Evolutionary conservation across 30 jellyfish, hydroid and myxozoan genomes (phyloP).

Genomic region (Hydra vulgaris): DNA sequence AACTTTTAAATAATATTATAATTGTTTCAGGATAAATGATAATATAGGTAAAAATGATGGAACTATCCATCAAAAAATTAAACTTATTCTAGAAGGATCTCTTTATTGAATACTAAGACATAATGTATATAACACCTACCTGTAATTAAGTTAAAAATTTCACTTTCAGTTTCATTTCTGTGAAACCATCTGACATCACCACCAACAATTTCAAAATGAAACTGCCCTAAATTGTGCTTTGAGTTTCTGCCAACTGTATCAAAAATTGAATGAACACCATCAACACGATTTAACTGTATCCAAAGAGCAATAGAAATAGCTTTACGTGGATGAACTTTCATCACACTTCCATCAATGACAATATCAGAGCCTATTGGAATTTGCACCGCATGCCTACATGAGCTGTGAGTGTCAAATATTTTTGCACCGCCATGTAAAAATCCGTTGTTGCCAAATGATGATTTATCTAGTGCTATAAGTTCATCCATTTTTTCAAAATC

Average conservation of each 20-base stretch:
- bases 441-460: conserved; percentile 83
- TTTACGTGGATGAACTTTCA: conserved; percentile 76
- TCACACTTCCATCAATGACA: conserved; percentile 69
- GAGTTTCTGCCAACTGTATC: conserved; percentile 92
- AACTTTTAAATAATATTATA: too few relatives aligned
- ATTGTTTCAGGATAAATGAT: too few relatives aligned
- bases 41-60: too few relatives aligned
- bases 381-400: conserved; percentile 88
- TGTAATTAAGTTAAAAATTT: conserved; percentile 69
- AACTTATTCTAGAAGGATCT: too few relatives aligned
- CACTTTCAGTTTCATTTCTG: conserved; percentile 77
- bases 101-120: not conserved
- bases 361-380: conserved; percentile 76
- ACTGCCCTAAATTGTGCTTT: conserved; percentile 67
- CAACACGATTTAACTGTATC: conserved; percentile 64
- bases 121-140: conserved; percentile 24
- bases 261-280: conserved; percentile 89
- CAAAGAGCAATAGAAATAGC: conserved; percentile 80
- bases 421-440: conserved; percentile 78
- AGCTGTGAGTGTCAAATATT: conserved; percentile 82
- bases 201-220: conserved; percentile 91
- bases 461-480: conserved; percentile 57
- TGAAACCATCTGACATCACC: conserved; percentile 99
- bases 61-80: too few relatives aligned
- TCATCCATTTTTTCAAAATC: conserved; percentile 85